Evolutionary conservation across 2,113 vertebrate genomes (phyloP).

Genomic region (Thomomys bottae): DNA sequence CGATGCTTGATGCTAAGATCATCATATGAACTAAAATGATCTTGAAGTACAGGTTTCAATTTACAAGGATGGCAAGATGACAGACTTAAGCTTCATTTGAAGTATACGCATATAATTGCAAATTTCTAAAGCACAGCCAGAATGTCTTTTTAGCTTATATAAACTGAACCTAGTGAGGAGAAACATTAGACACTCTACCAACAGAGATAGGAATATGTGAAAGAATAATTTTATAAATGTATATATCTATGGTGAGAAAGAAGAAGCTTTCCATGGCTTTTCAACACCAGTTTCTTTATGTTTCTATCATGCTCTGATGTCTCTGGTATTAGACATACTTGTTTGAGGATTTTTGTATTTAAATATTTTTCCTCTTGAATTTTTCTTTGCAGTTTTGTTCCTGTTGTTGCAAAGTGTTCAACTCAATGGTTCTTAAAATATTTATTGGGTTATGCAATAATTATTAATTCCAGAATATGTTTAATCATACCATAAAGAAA

Average conservation of each 20-base stretch:
- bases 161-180: not conserved
- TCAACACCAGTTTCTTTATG: not conserved
- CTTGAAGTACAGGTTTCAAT: not conserved
- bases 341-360: not conserved
- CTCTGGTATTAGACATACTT: not conserved
- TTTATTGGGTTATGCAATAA: not conserved
- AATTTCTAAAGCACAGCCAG: not conserved
- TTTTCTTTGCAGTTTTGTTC: not conserved
- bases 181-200: slow-evolving; percentile 10
- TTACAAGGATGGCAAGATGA: not conserved
- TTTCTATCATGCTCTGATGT: not conserved
- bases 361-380: not conserved
- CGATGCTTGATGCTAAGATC: not conserved
- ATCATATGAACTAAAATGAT: not conserved
- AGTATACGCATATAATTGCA: not conserved
- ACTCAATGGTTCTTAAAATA: not conserved
- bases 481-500: not conserved
- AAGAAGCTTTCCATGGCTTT: not conserved
- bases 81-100: not conserved
- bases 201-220: not conserved
- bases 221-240: not conserved
- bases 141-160: not conserved
- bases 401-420: not conserved
- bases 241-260: not conserved
- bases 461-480: not conserved